Conservation (phyloP, 2,113 vertebrate species). For the Suricata suricatta region DNA sequence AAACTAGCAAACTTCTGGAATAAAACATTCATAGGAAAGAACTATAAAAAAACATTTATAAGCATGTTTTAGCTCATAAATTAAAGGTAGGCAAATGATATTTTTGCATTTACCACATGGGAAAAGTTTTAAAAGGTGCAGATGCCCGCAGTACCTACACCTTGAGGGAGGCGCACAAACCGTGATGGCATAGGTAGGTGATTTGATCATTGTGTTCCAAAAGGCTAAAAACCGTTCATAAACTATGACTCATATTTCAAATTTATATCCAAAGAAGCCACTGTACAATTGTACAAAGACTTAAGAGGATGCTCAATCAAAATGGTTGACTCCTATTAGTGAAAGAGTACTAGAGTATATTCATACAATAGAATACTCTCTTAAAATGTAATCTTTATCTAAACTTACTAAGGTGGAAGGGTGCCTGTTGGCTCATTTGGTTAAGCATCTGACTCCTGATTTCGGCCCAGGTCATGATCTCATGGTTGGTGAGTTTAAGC, state of each 20-base stretch:
- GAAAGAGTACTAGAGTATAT: neutral
- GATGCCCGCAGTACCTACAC: neutral
- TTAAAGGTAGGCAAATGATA: neutral
- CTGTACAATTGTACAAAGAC: neutral
- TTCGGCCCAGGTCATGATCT: too few species aligned
- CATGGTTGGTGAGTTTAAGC: too few species aligned
- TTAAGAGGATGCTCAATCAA: neutral
- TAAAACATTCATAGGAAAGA: neutral
- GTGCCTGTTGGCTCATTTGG: too few species aligned
- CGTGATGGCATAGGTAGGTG: too few species aligned
- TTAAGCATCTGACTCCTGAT: too few species aligned
- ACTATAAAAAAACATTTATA: neutral
- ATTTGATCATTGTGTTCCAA: neutral
- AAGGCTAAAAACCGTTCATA: neutral
- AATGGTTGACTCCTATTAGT: neutral
- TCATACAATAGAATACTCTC: neutral
- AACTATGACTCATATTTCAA: neutral
- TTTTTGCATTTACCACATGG: neutral
- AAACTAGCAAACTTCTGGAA: neutral
- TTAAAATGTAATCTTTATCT: neutral
- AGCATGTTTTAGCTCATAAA: neutral
- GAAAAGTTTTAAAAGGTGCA: neutral
- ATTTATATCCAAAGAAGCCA: neutral
- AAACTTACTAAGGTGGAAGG: neutral
- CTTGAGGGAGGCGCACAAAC: too few species aligned